Evolutionary conservation across 2,888 invertebrate species (phyloP), one percentile per base, ranked within the genome.

Genomic region (Coelogynopora nodosa): DNA sequence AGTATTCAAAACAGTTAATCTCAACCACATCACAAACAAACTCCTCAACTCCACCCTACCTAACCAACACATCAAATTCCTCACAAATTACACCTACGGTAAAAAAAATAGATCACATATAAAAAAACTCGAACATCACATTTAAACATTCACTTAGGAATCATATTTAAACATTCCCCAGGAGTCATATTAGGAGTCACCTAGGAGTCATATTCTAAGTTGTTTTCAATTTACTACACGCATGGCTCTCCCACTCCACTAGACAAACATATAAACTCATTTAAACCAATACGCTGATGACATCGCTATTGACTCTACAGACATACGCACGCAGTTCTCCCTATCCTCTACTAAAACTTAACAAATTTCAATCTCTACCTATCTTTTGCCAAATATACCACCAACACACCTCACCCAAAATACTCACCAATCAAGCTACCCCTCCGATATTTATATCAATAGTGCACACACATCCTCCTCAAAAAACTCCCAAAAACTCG

Each of bases 291-390:
- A 74, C 27, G 23, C 74, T 23, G 74, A 74, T 26, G 5, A 74
- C 74, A 74, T 74, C 5, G 23, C 74, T 26, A 10, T 49, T 49
- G 49, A 49, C 49, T 49, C 49, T 49, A 74, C 74, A n/a, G 74
- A 74, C 74, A 74, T 74, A 74, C 74, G 23, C 74, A 74, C 74
- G 23, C 74, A n/a, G 5, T 74, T 26, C 74, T 74, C 74, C 74
- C 74, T 2, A 74, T 74, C 23, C 10, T 74, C 23, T 26, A 74
- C 74, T 26, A 74, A 74, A n/a, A 74, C 74, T 23, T 26, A n/a
- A 74, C 74, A 23, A 26, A 74, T 74, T 26, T 74, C 74, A 74
- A 74, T 26, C 74, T 74, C 74, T 26, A 74, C 27, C 74, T 74
- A 5, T 49, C 49, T 18, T 13, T 49, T 18, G 10, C 74, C 23